These are phyloP conservation scores for Bos indicus DNA, from an alignment of 2,113 vertebrate species.

Conservation along the genomic window DNA sequence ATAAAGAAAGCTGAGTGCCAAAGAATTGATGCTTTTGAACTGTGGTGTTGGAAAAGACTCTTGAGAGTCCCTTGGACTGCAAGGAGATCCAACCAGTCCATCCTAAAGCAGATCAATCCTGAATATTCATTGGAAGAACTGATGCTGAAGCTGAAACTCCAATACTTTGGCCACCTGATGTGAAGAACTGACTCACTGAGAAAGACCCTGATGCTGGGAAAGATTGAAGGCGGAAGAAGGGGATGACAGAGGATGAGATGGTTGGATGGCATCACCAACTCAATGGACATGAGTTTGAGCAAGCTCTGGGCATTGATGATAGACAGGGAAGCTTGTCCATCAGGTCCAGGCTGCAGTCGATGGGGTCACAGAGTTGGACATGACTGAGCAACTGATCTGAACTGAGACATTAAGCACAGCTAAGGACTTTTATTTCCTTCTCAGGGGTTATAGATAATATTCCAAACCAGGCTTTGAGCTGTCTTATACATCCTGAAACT, in stretches of 20 bases:
- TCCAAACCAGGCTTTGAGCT: neutral
- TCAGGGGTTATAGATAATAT: neutral
- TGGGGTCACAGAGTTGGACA: neutral
- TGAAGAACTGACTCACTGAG: neutral
- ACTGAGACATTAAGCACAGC: neutral
- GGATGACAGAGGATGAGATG: neutral
- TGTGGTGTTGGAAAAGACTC: neutral
- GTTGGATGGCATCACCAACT: neutral
- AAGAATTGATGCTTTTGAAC: neutral
- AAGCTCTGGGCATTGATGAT: neutral
- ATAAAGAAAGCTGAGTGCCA: neutral
- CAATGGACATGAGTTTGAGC: neutral
- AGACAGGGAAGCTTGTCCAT: neutral
- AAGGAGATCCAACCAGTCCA: neutral
- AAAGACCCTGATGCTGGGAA: neutral
- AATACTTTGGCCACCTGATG: neutral
- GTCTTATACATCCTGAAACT: neutral
- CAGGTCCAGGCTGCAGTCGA: neutral
- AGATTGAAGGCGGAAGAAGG: neutral
- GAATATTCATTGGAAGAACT: neutral
- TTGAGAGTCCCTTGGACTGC: neutral
- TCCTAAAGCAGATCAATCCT: neutral
- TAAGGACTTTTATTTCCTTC: neutral
- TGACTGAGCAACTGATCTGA: neutral
- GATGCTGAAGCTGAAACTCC: neutral